A percentile compares a stretch with the other conserved stretches of the same genome.
These are phyloP conservation scores for Drosophila neocordata DNA, from an alignment of 1,140 invertebrate genomes.

Conservation along the genomic window DNA sequence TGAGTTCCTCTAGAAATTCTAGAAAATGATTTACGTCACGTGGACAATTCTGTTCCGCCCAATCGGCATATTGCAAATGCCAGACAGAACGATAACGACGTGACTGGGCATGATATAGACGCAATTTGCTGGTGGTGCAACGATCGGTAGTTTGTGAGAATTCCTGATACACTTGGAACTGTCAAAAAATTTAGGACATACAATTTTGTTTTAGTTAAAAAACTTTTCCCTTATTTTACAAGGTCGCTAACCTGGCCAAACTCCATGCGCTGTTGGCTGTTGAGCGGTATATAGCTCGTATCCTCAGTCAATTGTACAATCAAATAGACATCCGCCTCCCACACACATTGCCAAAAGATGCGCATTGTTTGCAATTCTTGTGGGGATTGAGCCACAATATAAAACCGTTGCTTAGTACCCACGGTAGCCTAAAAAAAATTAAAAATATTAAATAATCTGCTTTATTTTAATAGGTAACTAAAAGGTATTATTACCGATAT, in stretches of 20 bases:
- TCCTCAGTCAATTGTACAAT: constrained; percentile 89
- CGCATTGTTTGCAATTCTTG: constrained; percentile 70
- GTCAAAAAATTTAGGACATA: constrained; percentile 30
- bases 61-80: constrained; percentile 92
- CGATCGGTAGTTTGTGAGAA: constrained; percentile 86
- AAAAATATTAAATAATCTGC: not conserved
- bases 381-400: constrained; percentile 92
- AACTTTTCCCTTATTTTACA: not conserved
- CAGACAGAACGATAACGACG: constrained; percentile 87
- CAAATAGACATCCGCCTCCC: constrained; percentile 92
- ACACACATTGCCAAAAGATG: constrained; percentile 94
- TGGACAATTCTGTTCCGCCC: constrained; percentile 89
- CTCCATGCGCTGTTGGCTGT: constrained; percentile 83
- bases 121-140: constrained; percentile 85
- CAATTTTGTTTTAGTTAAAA: not conserved
- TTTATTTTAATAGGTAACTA: not conserved
- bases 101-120: constrained; percentile 84
- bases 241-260: constrained; percentile 84
- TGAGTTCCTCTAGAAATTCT: constrained; percentile 93
- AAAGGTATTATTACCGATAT: constrained; percentile 87
- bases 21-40: constrained; percentile 87
- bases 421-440: constrained; percentile 86
- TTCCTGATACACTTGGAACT: constrained; percentile 89
- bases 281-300: constrained; percentile 85
- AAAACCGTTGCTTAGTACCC: constrained; percentile 90